Conservation (phyloP, 1,140 invertebrate genomes). For the Euwallacea fornicatus region DNA sequence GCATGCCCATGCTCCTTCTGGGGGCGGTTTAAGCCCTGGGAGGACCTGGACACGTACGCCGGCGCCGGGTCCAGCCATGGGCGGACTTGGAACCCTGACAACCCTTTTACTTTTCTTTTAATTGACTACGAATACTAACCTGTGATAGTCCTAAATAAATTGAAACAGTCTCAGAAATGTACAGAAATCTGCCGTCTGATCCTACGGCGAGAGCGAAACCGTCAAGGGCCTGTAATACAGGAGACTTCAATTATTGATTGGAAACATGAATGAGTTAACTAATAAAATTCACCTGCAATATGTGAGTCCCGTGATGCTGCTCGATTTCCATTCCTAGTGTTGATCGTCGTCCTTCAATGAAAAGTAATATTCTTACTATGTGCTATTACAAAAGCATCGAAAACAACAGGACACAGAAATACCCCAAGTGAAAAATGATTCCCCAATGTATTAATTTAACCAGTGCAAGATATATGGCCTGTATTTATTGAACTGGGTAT, state of each 20-base stretch:
- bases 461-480: constrained; percentile 32
- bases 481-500: constrained; percentile 33
- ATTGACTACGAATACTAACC: constrained; percentile 63
- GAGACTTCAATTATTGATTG: constrained; percentile 8
- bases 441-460: constrained; percentile 33
- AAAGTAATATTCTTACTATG: too few relatives aligned
- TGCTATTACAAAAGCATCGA: too few relatives aligned
- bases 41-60: constrained; percentile 36
- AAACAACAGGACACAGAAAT: too few relatives aligned
- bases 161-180: constrained; percentile 98
- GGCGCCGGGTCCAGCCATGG: constrained; percentile 28
- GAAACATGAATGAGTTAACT: not conserved
- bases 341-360: constrained; percentile 70
- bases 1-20: constrained; percentile 53
- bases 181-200: constrained; percentile 94
- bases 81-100: constrained; percentile 12
- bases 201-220: constrained; percentile 94
- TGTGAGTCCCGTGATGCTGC: constrained; percentile 95
- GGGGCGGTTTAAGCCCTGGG: constrained; percentile 39
- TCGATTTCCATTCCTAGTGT: constrained; percentile 82
- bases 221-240: constrained; percentile 83
- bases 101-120: not conserved
- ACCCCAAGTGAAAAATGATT: constrained; percentile 21
- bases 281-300: constrained; percentile 76
- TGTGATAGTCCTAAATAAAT: constrained; percentile 98